Conservation (phyloP, 1,140 invertebrate genomes). For the Micrasema longulum region DNA sequence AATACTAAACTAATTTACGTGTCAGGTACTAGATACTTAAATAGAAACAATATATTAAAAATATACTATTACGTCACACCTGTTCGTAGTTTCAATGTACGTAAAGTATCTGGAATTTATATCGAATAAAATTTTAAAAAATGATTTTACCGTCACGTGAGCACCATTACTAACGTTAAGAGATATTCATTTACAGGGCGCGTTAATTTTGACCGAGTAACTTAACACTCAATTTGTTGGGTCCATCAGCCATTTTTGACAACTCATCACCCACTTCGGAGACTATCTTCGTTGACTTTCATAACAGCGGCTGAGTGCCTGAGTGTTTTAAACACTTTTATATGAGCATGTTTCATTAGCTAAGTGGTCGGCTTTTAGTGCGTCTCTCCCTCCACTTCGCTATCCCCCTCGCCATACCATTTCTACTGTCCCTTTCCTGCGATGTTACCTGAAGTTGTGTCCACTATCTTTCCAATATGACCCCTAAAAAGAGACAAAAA, state of each 20-base stretch:
- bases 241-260: constrained; percentile 51
- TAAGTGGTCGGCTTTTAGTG: constrained; percentile 70
- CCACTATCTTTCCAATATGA: too few species aligned
- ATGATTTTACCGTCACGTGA: too few species aligned
- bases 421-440: background rate
- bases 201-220: constrained; percentile 42
- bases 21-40: too few species aligned
- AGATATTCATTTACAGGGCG: constrained; percentile 44
- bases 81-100: too few species aligned
- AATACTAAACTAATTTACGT: too few species aligned
- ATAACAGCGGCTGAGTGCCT: constrained; percentile 40
- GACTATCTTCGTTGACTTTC: constrained; percentile 48
- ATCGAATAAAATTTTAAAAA: too few species aligned
- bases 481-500: too few species aligned
- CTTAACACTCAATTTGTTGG: constrained; percentile 50
- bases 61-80: too few species aligned
- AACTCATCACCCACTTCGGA: constrained; percentile 47
- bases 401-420: background rate
- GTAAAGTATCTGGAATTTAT: too few species aligned
- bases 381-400: constrained; percentile 42
- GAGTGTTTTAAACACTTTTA: constrained; percentile 64
- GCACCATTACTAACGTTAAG: too few species aligned
- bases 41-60: too few species aligned
- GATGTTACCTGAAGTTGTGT: too few species aligned
- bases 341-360: constrained; percentile 71